Evolutionary conservation across 2,797 vertebrate genomes (phyloP).

Genomic region (Huso huso): DNA sequence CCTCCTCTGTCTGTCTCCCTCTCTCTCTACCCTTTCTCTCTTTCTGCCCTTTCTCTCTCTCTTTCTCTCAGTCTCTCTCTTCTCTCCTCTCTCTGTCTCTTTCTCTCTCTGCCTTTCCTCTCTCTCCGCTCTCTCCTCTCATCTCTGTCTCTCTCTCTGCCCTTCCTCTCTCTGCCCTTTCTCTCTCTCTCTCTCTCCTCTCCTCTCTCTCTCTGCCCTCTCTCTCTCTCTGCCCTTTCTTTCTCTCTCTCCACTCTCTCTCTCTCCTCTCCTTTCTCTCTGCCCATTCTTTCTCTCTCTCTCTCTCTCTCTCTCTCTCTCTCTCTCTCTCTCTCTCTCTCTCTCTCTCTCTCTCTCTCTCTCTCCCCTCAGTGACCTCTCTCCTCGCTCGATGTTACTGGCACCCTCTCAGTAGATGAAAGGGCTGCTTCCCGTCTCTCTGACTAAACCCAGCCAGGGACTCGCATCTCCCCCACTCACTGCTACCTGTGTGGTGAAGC

Average conservation of each 20-base stretch:
- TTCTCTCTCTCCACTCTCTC: background rate
- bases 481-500: too few relatives aligned
- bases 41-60: too few relatives aligned
- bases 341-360: conserved; percentile 6
- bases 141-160: background rate
- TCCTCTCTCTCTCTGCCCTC: background rate
- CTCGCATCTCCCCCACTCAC: too few relatives aligned
- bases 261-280: background rate
- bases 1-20: too few relatives aligned
- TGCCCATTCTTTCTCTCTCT: background rate
- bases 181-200: background rate
- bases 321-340: conserved; percentile 9
- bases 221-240: conserved; percentile 6
- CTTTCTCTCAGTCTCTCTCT: too few relatives aligned
- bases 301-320: background rate
- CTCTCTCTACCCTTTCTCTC: too few relatives aligned
- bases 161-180: too few relatives aligned
- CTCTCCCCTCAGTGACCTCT: background rate
- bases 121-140: background rate
- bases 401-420: too few relatives aligned
- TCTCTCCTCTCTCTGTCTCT: too few relatives aligned
- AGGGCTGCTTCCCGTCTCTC: too few relatives aligned
- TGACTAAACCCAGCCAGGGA: too few relatives aligned
- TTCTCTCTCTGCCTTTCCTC: too few relatives aligned
- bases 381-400: background rate